These are phyloP conservation scores for Arvicanthis niloticus DNA, from an alignment of 2,113 vertebrate species.

Conservation along the genomic window DNA sequence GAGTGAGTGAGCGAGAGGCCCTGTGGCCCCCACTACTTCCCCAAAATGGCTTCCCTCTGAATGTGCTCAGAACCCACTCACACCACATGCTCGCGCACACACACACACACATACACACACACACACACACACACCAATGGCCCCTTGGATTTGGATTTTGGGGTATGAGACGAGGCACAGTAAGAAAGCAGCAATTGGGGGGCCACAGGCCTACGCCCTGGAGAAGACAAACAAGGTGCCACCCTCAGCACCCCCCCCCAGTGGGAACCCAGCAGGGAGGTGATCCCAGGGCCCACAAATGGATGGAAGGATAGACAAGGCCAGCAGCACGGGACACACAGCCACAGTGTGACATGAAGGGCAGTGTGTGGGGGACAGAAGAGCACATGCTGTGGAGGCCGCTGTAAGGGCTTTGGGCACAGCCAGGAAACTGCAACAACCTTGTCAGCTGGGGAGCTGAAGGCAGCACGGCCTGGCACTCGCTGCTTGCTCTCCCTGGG, in stretches of 20 bases:
- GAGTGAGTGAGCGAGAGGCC: background rate
- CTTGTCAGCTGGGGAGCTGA: background rate
- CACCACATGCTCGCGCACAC: too few relatives aligned
- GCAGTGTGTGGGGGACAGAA: too few relatives aligned
- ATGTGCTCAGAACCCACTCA: background rate
- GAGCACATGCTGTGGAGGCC: background rate
- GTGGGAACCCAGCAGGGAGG: background rate
- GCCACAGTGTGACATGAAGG: background rate
- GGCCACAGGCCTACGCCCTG: background rate
- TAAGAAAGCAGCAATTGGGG: constrained; percentile 78
- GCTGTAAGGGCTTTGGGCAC: background rate
- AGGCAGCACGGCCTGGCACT: background rate
- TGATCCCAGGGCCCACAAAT: constrained; percentile 5
- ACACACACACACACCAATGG: background rate
- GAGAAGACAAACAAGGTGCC: background rate
- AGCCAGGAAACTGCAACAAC: background rate
- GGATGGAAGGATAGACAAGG: background rate
- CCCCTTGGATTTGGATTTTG: background rate
- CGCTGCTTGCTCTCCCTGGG: background rate
- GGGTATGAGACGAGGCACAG: constrained; percentile 72
- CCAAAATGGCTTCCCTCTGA: background rate
- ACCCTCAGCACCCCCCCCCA: constrained; percentile 34
- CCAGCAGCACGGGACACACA: background rate
- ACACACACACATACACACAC: too few relatives aligned
- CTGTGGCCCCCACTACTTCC: too few relatives aligned